Evolutionary conservation across 2,888 invertebrate species (phyloP).

Genomic region (Zaprionus obscuricornis): DNA sequence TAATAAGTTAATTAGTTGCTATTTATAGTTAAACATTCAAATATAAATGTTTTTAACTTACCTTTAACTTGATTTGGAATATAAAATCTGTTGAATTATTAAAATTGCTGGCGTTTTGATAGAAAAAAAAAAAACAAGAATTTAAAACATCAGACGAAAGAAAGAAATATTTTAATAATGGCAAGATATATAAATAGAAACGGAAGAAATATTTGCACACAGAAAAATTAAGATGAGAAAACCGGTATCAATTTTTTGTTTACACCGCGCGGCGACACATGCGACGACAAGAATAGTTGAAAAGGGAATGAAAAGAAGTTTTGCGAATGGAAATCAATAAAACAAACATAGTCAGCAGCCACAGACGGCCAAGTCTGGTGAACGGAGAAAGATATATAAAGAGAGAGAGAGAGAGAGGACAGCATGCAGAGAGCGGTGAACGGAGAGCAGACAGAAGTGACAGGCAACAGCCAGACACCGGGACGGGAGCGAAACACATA

Average conservation of each 20-base stretch:
- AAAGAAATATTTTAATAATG: no score
- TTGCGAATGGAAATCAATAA: slow-evolving; percentile 62
- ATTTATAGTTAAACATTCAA: no score
- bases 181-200: slow-evolving; percentile 6
- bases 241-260: slow-evolving; percentile 64
- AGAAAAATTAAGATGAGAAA: slow-evolving; percentile 37
- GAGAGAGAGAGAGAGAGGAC: neutral
- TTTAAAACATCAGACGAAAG: slow-evolving; percentile 14
- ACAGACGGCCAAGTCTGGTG: no score
- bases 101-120: slow-evolving; percentile 21
- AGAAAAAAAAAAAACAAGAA: slow-evolving; percentile 15
- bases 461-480: slow-evolving; percentile 35
- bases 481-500: no score
- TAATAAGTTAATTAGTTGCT: no score
- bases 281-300: slow-evolving; percentile 22
- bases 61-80: slow-evolving; percentile 31
- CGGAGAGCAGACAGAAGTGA: slow-evolving; percentile 32
- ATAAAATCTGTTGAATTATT: slow-evolving; percentile 18
- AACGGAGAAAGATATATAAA: no score
- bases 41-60: slow-evolving; percentile 8
- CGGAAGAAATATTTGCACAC: slow-evolving; percentile 36
- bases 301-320: slow-evolving; percentile 8
- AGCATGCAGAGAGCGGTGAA: no score
- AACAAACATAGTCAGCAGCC: slow-evolving; percentile 55
- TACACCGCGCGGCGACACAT: slow-evolving; percentile 35